Base-by-base conservation (phyloP, 1,140 invertebrate species). In the Pseudomyrmex dendroicus region DNA sequence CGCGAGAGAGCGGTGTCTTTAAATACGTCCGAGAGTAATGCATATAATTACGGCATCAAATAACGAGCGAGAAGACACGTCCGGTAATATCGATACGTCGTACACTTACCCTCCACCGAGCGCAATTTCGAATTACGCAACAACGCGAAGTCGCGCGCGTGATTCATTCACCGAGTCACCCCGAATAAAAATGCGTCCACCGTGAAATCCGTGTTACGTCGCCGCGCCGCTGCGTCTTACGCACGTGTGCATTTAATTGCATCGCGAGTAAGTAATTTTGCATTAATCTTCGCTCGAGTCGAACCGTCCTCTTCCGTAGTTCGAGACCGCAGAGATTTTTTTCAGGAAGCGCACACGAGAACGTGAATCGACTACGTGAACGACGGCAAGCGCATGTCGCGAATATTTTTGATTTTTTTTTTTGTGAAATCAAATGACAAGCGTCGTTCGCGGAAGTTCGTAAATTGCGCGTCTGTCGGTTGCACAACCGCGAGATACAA, bases 101-200 rank as follows among this genome's bases (percentile, higher is more conserved):
- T 46, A 56, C 25, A 46, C 59, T 80, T 80, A 80, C 64, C 2
- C 15, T 7, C 35, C 4, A 4, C 67, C 35, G 10, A 59, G 35
- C 22, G 46, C 20, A 59, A 80, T 80, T 80, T 72, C 54, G 56
- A 72, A 80, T 80, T 70, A 70, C 10, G 35, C 54, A 70, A 80
- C 17, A 17, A 52, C 25, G 15, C 56, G 35, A 35, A 78, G 12
- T 78, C 64, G 7, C 50, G 52, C 35, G 35, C 35, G 35, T 77
- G 73, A 57, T 78, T 70, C 46, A 61, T 25, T 25, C 25, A 9
- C 13, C 17, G n/a, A 67, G 46, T 13, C 10, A 25, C 1, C 46
- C 17, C 12, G 54, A 50, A 8, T 15, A 72, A 72, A 80, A 59
- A 70, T 15, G 13, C 62, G 15, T 17, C 25, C 17, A 46, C 9